These are phyloP conservation scores for Nesidiocoris tenuis DNA, from an alignment of 2,888 invertebrate genomes.

Conservation along the genomic window DNA sequence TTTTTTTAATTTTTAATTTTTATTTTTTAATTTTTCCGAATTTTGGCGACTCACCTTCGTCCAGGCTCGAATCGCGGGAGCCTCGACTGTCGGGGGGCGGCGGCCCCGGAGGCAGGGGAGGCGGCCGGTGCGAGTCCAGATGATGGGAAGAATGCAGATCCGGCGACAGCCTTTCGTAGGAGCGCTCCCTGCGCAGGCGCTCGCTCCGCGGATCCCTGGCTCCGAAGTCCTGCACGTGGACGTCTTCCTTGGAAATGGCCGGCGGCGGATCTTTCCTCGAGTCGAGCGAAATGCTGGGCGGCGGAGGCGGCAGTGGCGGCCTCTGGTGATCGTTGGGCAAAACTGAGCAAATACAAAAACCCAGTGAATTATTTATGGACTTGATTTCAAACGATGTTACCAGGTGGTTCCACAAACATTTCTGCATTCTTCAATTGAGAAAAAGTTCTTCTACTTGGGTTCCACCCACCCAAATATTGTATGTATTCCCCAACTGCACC, in stretches of 20 bases:
- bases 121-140: background rate
- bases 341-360: too few species aligned
- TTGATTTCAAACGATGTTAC: too few species aligned
- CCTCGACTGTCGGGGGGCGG: conserved; percentile 10
- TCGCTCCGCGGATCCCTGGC: background rate
- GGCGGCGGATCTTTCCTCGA: conserved; percentile 19
- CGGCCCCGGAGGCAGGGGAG: background rate
- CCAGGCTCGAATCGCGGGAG: background rate
- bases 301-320: conserved; percentile 45
- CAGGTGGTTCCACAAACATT: too few species aligned
- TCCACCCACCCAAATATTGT: too few species aligned
- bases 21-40: too few species aligned
- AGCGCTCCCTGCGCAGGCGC: background rate
- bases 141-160: background rate
- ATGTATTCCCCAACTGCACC: too few species aligned
- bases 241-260: background rate
- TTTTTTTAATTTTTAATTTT: too few species aligned
- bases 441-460: too few species aligned
- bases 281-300: conserved; percentile 51
- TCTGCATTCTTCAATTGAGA: too few species aligned
- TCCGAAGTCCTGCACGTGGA: background rate
- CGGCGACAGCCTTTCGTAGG: background rate
- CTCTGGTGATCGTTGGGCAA: background rate
- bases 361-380: too few species aligned
- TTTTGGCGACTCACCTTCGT: background rate